Base-by-base conservation (phyloP, 2,113 vertebrate species). In the Baryphthengus martii region DNA sequence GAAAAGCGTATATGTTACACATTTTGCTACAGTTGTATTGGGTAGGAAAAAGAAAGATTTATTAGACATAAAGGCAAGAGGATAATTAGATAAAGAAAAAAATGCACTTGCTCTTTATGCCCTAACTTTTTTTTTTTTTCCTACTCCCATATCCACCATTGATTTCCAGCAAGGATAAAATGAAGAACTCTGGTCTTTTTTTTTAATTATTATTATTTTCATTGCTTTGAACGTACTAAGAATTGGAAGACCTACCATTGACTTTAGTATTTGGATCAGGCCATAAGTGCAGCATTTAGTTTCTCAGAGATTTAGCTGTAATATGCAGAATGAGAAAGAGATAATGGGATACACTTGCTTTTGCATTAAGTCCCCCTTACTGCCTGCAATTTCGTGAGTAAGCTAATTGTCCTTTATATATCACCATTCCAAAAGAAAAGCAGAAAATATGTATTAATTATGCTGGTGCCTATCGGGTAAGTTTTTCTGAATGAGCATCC, bases 1-100 rank as follows among this genome's bases (percentile, higher is more conserved):
- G 56, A 81, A 90, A 71, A 37, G 3, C 6, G 11, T 45, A 29
- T 65, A 83, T 79, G 24, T 26, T 49, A 90, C 28, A 11, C 53
- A 50, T 58, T 96, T 90, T 93, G 42, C 35, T 94, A 95, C 86
- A 88, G 50, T 61, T 89, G 17, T 45, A 71, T 7, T 42, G 26
- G 26, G 26, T 10, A 35, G 40, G 42, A 20, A 13, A 24, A 40
- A 19, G n/a, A 11, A 73, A 21, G 53, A 77, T 88, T 89, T 31
- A 84, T 89, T 88, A 95, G 61, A 90, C 90, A 97, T 78, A 94
- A 96, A 96, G 44, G 44, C 28, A 65, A 93, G 55, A 85, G 50
- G n/a, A 93, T 90, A 97, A 96, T 93, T 92, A 92, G 18, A 59
- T 75, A 59, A 95, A 93, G 67, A 65, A 92, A 83, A 73, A 91